Evolutionary conservation across 2,113 vertebrate genomes (phyloP), one percentile per base, ranked within the genome.

Genomic region (Gorsachius goisagi): DNA sequence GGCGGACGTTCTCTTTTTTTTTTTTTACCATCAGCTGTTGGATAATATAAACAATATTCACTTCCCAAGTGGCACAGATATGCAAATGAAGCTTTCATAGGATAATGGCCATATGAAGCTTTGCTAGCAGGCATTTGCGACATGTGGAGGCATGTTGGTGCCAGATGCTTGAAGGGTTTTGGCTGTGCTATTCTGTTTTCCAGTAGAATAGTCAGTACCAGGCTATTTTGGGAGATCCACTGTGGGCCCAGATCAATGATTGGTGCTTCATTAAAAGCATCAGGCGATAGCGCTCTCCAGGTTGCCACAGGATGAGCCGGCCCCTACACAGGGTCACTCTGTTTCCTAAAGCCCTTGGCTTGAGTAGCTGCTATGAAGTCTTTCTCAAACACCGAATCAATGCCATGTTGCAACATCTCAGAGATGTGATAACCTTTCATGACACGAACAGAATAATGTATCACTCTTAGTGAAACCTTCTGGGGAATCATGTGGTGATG

Each of bases 81-180:
- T 95, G 85, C 86, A 95, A 90, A 96, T 88, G 85, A 86, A 59
- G 63, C 78, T 88, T 96, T 97, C 92, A 88, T 80, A 80, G 88
- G 68, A 80, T 92, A 97, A 96, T 84, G 72, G 90, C 75, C 72
- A 50, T 83, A 88, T 55, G 95, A 96, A 92, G 59, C 90, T 93
- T 86, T 86, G 88, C 96, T 97, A 95, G 92, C 94, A 90, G 95
- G 88, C 90, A 92, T 88, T 94, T 64, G 73, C 0, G 1, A 88
- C 94, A 90, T 84, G 95, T 86, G 95, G 94, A 95, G 63, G 44
- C 72, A 50, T 0, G 32, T n/a, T 94, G 85, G 55, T 95, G 95
- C 96, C 96, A 95, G 95, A 86, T 84, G 94, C 96, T 97, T 58
- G 79, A 79, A 66, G 94, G 92, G 79, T 95, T 95, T 96, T 95